These are phyloP conservation scores for Physella acuta DNA, from an alignment of 1,140 invertebrate genomes.

Conservation along the genomic window DNA sequence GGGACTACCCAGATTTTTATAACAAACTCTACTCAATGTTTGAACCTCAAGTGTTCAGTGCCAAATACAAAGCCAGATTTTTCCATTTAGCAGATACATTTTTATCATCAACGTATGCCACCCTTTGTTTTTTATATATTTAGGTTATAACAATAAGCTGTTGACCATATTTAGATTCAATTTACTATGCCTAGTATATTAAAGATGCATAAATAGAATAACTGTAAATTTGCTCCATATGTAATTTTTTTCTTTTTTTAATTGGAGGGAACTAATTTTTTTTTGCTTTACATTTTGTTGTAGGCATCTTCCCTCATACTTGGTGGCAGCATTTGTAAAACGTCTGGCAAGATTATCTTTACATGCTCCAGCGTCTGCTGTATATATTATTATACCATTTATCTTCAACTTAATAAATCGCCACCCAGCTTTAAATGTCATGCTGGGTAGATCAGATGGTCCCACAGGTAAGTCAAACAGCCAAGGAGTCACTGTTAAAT, in stretches of 20 bases:
- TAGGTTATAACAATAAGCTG: not conserved
- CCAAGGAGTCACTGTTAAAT: not conserved
- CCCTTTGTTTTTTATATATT: no score
- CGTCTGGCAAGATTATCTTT: conserved; percentile 80
- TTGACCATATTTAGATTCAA: not conserved
- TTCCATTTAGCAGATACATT: conserved; percentile 89
- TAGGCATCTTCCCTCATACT: conserved; percentile 85
- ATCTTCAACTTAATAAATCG: conserved; percentile 84
- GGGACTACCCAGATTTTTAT: conserved; percentile 93
- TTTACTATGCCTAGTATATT: no score
- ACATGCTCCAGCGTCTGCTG: conserved; percentile 77
- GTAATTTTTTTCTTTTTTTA: no score
- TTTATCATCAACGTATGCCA: conserved; percentile 83
- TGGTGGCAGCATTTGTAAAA: conserved; percentile 93
- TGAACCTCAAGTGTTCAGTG: conserved; percentile 84
- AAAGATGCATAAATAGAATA: no score
- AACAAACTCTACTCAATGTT: conserved; percentile 90
- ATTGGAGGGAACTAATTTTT: no score
- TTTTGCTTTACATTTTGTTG: not conserved
- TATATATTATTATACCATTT: conserved; percentile 78
- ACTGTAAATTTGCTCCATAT: no score
- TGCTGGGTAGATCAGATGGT: conserved; percentile 68
- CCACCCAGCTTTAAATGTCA: conserved; percentile 78
- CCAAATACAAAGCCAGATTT: conserved; percentile 80
- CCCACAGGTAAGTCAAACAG: conserved; percentile 31